These are phyloP conservation scores for Loriculus beryllinus DNA, from an alignment of 2,797 vertebrate species.

Conservation along the genomic window DNA sequence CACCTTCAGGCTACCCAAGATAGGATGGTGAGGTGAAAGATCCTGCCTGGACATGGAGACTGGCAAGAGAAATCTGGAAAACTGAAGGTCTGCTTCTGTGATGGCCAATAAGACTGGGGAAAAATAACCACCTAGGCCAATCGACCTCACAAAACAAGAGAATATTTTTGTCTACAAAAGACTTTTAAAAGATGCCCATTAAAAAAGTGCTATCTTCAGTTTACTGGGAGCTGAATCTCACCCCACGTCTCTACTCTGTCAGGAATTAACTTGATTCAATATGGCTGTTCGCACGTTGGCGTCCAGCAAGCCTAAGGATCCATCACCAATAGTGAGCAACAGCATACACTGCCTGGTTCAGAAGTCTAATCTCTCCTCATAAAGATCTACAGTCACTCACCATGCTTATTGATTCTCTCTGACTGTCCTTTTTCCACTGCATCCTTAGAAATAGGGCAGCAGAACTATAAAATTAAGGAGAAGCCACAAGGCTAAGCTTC, in stretches of 20 bases:
- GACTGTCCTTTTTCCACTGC: not conserved
- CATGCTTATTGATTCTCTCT: rapidly evolving
- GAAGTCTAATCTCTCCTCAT: not conserved
- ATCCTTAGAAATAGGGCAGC: not conserved
- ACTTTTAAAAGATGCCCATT: not conserved
- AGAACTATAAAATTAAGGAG: not conserved
- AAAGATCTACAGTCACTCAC: not conserved
- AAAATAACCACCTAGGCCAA: not conserved
- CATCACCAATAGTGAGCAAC: not conserved
- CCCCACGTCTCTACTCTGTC: not conserved
- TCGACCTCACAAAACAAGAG: not conserved
- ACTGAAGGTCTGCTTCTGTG: not conserved
- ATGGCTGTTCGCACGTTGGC: not conserved
- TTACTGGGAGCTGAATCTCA: not conserved
- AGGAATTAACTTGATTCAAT: not conserved
- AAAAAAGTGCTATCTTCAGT: not conserved
- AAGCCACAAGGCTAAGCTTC: not conserved
- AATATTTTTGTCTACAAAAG: not conserved
- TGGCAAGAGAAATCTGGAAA: not conserved
- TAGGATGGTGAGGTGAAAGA: not conserved
- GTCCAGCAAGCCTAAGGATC: not conserved
- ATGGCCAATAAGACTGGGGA: not conserved
- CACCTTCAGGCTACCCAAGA: not conserved
- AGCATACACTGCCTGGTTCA: not conserved
- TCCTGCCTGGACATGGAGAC: not conserved